Conservation (phyloP, 2,113 vertebrate species). For the Haliaeetus leucogaster region DNA sequence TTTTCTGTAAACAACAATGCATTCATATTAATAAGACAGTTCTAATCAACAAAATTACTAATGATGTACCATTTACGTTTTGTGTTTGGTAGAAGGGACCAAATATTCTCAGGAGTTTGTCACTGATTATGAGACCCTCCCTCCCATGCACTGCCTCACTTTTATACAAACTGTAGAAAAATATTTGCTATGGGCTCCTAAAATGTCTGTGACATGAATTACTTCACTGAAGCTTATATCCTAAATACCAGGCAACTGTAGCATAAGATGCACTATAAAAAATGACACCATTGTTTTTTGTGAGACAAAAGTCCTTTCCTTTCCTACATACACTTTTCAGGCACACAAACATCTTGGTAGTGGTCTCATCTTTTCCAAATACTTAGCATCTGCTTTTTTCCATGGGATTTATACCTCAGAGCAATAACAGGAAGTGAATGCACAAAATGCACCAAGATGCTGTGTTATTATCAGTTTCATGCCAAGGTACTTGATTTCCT, state of each 20-base stretch:
- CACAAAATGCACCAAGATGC: background rate
- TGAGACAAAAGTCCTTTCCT: background rate
- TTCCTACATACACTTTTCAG: background rate
- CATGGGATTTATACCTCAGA: background rate
- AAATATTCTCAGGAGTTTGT: background rate
- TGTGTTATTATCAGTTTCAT: background rate
- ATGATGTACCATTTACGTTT: background rate
- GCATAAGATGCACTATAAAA: background rate
- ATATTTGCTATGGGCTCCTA: background rate
- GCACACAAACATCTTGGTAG: background rate
- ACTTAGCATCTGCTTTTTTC: background rate
- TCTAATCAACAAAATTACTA: background rate
- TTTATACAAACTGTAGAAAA: background rate
- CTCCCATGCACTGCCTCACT: background rate
- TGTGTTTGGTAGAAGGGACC: background rate
- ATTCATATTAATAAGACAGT: background rate
- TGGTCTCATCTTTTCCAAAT: background rate
- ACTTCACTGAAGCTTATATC: background rate
- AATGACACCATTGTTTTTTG: fast-evolving
- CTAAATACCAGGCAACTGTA: background rate
- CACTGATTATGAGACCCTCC: background rate
- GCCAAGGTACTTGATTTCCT: background rate
- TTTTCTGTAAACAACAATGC: background rate
- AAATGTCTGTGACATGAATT: background rate
- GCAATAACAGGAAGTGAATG: background rate